Percentiles rank a stretch among this genome's conserved stretches.
Evolutionary conservation across 2,888 invertebrate genomes (phyloP).

Genomic region (Phymatocera aterrima): DNA sequence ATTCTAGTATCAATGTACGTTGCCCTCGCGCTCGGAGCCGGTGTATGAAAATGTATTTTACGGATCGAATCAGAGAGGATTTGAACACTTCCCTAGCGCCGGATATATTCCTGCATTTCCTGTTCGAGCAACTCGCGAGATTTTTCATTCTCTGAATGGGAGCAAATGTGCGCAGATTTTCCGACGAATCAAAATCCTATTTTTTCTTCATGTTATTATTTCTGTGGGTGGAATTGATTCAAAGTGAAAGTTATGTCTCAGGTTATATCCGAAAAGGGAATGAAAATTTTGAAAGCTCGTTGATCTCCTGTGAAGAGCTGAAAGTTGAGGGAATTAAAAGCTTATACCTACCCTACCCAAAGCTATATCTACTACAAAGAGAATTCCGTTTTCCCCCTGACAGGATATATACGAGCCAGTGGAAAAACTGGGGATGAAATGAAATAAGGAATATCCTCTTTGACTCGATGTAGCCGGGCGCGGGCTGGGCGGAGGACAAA

Average conservation of each 20-base stretch:
- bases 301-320: background rate
- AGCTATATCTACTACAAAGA: conserved; percentile 4
- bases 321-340: conserved; percentile 21
- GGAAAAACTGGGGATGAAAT: background rate
- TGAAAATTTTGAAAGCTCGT: background rate
- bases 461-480: background rate
- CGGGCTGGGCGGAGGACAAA: background rate
- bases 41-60: background rate
- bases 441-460: conserved; percentile 10
- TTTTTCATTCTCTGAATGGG: too few relatives aligned
- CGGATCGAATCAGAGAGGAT: background rate
- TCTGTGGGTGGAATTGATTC: background rate
- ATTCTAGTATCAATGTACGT: background rate
- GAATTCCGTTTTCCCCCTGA: background rate
- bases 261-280: background rate
- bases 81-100: background rate
- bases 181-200: too few relatives aligned
- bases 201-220: background rate
- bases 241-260: background rate
- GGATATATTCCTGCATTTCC: background rate
- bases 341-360: conserved; percentile 17
- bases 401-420: background rate
- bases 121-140: background rate
- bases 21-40: background rate
- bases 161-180: too few relatives aligned